Conservation (phyloP, 2,797 vertebrate species). For the Spinus pinus region DNA sequence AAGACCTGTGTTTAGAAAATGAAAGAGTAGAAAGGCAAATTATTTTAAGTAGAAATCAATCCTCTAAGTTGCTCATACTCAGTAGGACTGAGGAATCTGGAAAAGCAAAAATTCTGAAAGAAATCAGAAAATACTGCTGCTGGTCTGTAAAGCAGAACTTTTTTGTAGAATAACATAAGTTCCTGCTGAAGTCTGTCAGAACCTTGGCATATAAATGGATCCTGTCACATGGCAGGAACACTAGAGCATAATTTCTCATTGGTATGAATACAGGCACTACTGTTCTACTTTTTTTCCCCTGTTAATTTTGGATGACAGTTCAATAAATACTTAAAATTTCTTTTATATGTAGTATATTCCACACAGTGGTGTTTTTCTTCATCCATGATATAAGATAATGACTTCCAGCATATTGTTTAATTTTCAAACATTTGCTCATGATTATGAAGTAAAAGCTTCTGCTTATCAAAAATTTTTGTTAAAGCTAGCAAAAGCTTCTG, state of each 20-base stretch:
- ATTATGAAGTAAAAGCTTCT: background rate
- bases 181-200: background rate
- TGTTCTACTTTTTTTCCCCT: background rate
- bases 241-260: background rate
- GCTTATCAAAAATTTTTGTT: background rate
- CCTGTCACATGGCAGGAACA: background rate
- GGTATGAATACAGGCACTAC: background rate
- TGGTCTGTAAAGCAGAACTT: background rate
- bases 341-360: background rate
- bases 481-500: background rate
- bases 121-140: background rate
- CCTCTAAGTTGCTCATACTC: background rate
- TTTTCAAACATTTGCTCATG: background rate
- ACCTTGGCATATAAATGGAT: background rate
- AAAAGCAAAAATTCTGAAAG: background rate
- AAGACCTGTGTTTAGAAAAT: background rate
- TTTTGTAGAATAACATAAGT: background rate
- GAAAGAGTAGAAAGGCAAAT: background rate
- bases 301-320: background rate
- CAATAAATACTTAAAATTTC: background rate
- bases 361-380: background rate
- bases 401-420: background rate
- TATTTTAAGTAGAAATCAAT: background rate
- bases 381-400: background rate
- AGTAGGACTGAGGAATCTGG: background rate